Evolutionary conservation across 2,888 invertebrate genomes (phyloP).

Genomic region (Athalia circularis): DNA sequence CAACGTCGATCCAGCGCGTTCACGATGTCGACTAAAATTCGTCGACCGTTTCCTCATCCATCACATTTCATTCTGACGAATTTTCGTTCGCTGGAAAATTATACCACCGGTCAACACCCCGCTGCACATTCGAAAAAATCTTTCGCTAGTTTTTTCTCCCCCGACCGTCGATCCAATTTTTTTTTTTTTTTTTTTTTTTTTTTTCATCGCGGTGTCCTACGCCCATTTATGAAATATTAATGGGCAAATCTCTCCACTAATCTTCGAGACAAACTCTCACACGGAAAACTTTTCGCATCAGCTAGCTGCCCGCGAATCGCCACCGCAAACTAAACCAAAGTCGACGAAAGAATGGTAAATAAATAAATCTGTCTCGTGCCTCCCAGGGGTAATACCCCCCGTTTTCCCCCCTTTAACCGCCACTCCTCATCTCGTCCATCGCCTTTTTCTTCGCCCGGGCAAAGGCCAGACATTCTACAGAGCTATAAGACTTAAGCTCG

Average conservation of each 20-base stretch:
- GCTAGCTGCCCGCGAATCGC: no score
- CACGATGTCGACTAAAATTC: background rate
- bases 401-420: no score
- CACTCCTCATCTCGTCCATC: no score
- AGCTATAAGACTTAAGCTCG: background rate
- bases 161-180: background rate
- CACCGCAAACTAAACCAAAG: no score
- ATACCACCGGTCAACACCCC: no score
- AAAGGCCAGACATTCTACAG: conserved; percentile 1
- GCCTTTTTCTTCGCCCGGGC: background rate
- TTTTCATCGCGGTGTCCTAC: background rate
- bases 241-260: background rate
- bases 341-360: conserved; percentile 23
- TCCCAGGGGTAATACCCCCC: background rate
- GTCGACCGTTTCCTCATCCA: background rate
- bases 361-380: conserved; percentile 24
- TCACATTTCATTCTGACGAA: background rate
- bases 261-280: no score
- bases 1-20: conserved; percentile 6
- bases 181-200: background rate
- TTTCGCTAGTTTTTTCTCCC: background rate
- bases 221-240: background rate
- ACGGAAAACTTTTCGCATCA: no score
- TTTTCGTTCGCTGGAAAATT: no score
- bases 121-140: background rate